Conservation (phyloP, 2,888 invertebrate species). For the Ashinkailepas kermadecensis region DNA sequence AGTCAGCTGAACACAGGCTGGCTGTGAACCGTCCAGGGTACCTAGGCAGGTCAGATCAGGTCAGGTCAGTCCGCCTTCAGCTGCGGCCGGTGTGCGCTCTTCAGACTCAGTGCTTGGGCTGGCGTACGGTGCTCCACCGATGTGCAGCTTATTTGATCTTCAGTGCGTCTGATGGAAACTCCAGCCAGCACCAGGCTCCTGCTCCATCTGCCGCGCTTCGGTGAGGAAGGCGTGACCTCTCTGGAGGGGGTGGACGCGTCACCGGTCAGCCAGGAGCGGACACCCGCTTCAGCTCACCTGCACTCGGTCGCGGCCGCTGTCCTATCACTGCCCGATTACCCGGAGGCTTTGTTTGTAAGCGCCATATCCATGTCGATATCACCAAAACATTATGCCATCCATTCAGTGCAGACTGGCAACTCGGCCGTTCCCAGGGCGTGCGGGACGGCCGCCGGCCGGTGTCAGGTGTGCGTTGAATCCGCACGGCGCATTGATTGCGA, state of each 20-base stretch:
- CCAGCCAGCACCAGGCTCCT: background rate
- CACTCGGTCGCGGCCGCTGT: no score
- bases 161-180: background rate
- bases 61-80: no score
- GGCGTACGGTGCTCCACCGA: no score
- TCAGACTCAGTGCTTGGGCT: no score
- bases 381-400: conserved; percentile 1
- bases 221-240: background rate
- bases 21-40: no score
- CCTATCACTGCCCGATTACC: conserved; percentile 5
- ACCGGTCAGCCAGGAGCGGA: no score
- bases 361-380: conserved; percentile 9
- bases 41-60: no score
- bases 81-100: no score
- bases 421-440: no score
- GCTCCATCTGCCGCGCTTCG: background rate
- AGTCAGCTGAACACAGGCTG: no score
- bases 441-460: no score
- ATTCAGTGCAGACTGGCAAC: background rate
- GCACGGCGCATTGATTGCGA: conserved; percentile 2
- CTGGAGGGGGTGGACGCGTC: background rate
- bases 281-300: no score
- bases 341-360: conserved; percentile 5
- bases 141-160: background rate
- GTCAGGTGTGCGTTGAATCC: background rate